These are phyloP conservation scores for Sturnira hondurensis DNA, from an alignment of 2,113 vertebrate species.

Conservation along the genomic window DNA sequence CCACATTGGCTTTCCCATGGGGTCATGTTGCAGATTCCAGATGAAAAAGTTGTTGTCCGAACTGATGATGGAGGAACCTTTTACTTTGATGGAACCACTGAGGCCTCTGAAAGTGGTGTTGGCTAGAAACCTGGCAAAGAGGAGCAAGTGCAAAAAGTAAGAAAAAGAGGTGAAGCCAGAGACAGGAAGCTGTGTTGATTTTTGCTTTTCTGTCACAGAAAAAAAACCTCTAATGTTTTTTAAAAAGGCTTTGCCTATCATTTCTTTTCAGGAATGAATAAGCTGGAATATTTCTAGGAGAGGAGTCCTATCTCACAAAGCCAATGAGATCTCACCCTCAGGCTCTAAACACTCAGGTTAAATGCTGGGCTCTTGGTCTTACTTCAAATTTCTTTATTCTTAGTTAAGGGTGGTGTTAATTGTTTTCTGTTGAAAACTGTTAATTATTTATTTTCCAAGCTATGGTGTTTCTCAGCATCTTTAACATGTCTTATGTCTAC, in stretches of 20 bases:
- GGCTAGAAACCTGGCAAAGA: conserved; percentile 88
- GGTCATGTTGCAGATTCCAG: conserved; percentile 95
- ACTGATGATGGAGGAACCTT: conserved; percentile 87
- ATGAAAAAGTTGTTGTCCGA: conserved; percentile 95
- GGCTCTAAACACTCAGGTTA: neutral
- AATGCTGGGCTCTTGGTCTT: neutral
- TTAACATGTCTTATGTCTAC: neutral
- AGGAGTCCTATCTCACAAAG: neutral
- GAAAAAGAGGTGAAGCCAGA: conserved; percentile 4
- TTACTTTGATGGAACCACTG: conserved; percentile 91
- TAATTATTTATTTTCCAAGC: neutral
- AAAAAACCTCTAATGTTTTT: neutral
- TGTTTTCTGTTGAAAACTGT: neutral
- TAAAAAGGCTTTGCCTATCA: neutral
- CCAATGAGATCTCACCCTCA: neutral
- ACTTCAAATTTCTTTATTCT: neutral
- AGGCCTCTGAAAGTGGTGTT: conserved; percentile 94
- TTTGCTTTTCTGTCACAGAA: neutral
- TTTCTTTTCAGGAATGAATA: neutral
- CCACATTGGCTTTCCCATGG: conserved; percentile 94
- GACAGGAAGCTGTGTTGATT: neutral
- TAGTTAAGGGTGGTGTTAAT: neutral
- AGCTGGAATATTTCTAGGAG: neutral
- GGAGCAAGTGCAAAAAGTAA: conserved; percentile 53
- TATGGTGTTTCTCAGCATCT: neutral